Evolutionary conservation across 2,113 vertebrate species (phyloP).

Genomic region (Urocynchramus pylzowi): DNA sequence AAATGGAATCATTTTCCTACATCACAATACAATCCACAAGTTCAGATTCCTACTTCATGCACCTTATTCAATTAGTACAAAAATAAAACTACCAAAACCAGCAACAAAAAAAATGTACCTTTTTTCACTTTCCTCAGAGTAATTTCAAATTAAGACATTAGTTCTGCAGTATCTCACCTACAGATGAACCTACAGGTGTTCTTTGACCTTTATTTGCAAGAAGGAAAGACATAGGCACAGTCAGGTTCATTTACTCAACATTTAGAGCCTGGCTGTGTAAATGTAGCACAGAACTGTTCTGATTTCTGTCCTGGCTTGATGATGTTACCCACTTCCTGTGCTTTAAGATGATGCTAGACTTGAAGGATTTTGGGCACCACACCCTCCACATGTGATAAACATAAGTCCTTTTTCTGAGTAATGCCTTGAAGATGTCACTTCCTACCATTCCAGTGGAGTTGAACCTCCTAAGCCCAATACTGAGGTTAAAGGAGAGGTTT

Average conservation of each 20-base stretch:
- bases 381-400: neutral
- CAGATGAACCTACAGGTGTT: neutral
- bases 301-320: neutral
- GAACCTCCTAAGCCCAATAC: neutral
- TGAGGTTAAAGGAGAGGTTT: neutral
- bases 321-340: neutral
- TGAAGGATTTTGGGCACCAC: neutral
- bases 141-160: neutral
- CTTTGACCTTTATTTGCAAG: neutral
- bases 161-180: neutral
- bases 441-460: neutral
- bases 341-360: neutral
- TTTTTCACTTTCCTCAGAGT: neutral
- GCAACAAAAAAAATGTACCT: neutral
- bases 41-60: neutral
- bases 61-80: neutral
- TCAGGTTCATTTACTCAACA: neutral
- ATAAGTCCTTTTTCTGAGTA: neutral
- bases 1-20: neutral
- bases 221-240: neutral
- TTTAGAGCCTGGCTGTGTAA: neutral
- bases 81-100: neutral
- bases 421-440: neutral
- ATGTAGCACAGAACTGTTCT: rapidly evolving
- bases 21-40: neutral